phyloP scores from a whole-genome alignment of 2,888 invertebrate species.

The Napeogenes sylphis region DNA sequence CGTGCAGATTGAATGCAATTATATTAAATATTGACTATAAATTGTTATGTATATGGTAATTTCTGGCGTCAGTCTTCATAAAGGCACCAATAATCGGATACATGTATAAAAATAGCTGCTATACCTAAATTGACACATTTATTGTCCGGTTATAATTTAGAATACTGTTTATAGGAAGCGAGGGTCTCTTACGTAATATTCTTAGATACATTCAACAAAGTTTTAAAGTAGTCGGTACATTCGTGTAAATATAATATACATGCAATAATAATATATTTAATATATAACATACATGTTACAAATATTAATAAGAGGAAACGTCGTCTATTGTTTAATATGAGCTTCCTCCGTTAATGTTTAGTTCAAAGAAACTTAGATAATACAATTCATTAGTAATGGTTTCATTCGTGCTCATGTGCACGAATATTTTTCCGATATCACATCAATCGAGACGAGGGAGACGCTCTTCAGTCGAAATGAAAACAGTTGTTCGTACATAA shows the following conservation, averaged over 20 bases:
- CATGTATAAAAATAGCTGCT: slow-evolving; percentile 46
- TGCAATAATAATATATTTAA: background rate
- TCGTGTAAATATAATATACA: background rate
- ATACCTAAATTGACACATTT: slow-evolving; percentile 36
- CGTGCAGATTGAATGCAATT: slow-evolving; percentile 33
- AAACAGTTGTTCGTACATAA: too few relatives aligned
- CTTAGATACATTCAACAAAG: background rate
- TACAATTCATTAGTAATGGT: too few relatives aligned
- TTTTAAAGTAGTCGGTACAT: too few relatives aligned
- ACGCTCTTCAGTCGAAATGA: too few relatives aligned
- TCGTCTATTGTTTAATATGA: slow-evolving; percentile 5
- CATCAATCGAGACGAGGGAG: too few relatives aligned
- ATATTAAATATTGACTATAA: slow-evolving; percentile 16
- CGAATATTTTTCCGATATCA: too few relatives aligned
- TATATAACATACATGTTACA: too few relatives aligned
- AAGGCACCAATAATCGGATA: slow-evolving; percentile 61
- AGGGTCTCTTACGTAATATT: background rate
- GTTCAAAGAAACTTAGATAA: too few relatives aligned
- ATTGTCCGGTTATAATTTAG: slow-evolving; percentile 31
- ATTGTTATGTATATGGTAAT: slow-evolving; percentile 26
- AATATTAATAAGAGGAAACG: too few relatives aligned
- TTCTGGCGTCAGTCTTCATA: slow-evolving; percentile 52
- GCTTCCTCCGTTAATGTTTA: background rate
- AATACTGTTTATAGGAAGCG: slow-evolving; percentile 20
- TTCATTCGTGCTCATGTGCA: too few relatives aligned